Evolutionary conservation across 2,113 vertebrate species (phyloP), one percentile per base, ranked within the genome.

Genomic region (Vulpes lagopus): DNA sequence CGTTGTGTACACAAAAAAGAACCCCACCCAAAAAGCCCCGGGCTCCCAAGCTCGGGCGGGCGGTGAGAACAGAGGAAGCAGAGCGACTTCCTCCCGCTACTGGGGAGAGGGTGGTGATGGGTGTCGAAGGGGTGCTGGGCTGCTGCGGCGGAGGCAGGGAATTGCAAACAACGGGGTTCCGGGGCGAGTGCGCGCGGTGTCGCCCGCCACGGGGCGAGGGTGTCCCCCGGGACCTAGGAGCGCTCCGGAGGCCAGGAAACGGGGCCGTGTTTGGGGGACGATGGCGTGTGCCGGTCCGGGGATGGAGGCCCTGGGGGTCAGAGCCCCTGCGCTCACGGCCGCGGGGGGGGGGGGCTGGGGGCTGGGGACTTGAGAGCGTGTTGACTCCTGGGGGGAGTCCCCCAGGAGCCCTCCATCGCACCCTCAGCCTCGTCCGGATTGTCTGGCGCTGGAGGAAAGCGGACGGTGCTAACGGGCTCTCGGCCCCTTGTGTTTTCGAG

Each of bases 31-130:
- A 89, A 97, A 97, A 96, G 91, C 97, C 89, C 91, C 9, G 64
- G 96, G 95, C 57, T 64, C 94, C 89, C 64, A 19, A 94, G 95
- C 97, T 88, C 51, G 0, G 71, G 97, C 93, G 51, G 93, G 96
- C 79, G 79, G 79, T 91, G 95, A 97, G 97, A 96, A 98, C 93
- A 97, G 97, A 98, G 97, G 97, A 98, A 98, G 96, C 96, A 25
- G 65, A 83, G 73, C 79, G 92, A 98, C 98, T 98, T 98, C 97
- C 98, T 98, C 96, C 91, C 91, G 97, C 89, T 87, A 86, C 91
- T 94, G 90, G 94, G 88, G 92, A 73, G 51, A 86, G 73, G 78
- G 97, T 80, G 89, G 53, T 62, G 90, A 71, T 85, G 92, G 73
- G 96, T 95, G 89, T 95, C 71, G 84, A 91, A 93, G 76, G 83